Conservation (phyloP, 2,888 invertebrate species). For the Hydriomena furcata region DNA sequence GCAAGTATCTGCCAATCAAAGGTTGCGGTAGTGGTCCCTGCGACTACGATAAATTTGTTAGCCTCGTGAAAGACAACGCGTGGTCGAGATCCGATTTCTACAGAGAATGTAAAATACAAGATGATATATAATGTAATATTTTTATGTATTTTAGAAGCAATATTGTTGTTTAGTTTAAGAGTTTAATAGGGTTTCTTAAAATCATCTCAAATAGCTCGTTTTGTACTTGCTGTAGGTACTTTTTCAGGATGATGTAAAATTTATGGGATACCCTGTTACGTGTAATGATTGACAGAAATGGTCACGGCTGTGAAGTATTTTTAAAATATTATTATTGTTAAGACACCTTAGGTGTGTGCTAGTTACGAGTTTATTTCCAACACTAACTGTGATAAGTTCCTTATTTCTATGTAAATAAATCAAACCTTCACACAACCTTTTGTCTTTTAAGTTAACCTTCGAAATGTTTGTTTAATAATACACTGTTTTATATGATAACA, state of each 20-base stretch:
- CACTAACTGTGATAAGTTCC: slow-evolving; percentile 10
- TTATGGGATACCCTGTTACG: too few relatives aligned
- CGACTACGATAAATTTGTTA: slow-evolving; percentile 73
- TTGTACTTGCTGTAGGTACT: too few relatives aligned
- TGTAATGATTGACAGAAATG: slow-evolving; percentile 6
- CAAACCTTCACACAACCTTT: slow-evolving; percentile 23
- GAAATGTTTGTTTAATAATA: background rate
- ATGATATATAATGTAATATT: background rate
- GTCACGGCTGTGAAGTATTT: slow-evolving; percentile 26
- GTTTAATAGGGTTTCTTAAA: too few relatives aligned
- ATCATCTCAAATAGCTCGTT: too few relatives aligned
- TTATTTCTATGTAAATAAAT: slow-evolving; percentile 24
- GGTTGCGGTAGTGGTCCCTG: slow-evolving; percentile 76
- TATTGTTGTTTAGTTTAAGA: background rate
- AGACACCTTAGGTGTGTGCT: background rate
- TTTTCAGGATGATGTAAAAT: too few relatives aligned
- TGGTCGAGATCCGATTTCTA: slow-evolving; percentile 51
- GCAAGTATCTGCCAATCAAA: slow-evolving; percentile 61
- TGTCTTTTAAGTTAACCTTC: slow-evolving; percentile 17
- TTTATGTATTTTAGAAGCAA: background rate
- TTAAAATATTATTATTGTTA: slow-evolving; percentile 4
- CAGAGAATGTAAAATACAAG: slow-evolving; percentile 41
- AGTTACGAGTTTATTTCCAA: slow-evolving; percentile 7
- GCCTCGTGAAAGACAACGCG: slow-evolving; percentile 57
- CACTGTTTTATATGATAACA: background rate